Evolutionary conservation across 2,888 invertebrate genomes (phyloP), one percentile per base, ranked within the genome.

Genomic region (Tribolium freemani): DNA sequence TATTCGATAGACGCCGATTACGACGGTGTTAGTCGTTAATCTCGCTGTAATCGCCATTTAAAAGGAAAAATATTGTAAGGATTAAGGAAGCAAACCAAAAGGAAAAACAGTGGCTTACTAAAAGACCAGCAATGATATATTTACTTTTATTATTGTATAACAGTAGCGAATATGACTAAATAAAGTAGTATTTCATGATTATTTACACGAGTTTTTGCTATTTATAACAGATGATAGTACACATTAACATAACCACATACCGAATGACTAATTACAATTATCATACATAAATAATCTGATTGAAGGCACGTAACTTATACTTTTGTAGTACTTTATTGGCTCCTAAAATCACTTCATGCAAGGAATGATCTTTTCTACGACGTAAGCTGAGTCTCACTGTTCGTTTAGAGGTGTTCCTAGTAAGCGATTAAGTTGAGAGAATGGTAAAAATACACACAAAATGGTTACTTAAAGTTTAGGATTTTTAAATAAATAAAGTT

Each of bases 81-180:
- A n/a, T n/a, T n/a, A n/a, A n/a, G n/a, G n/a, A n/a, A n/a, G n/a
- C n/a, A n/a, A n/a, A n/a, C n/a, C n/a, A n/a, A 16, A 16, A 16
- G 16, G 16, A 2, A 16, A 16, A 16, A 16, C 16, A 16, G n/a
- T 63, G 61, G 50, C 53, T 64, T 64, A 51, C 5, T 1, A 51
- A 64, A 64, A 64, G 20, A 53, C 64, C 10, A 9, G 45, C 31
- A 30, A 16, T 64, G 51, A 64, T 64, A 53, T 67, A 26, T 67
- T 44, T 67, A 66, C 48, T 69, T 69, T 69, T 60, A 60, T 69
- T 60, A 68, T 68, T 69, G 60, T 68, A 57, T 71, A 72, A 72
- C 72, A 72, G 61, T 72, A 73, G 69, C 58, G 58, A 53, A 73
- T 60, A 70, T 66, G 66, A 70, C 66, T 69, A 73, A 73, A 73